These are phyloP conservation scores for Coptodon rendalli DNA, from an alignment of 2,113 vertebrate genomes.

Conservation along the genomic window DNA sequence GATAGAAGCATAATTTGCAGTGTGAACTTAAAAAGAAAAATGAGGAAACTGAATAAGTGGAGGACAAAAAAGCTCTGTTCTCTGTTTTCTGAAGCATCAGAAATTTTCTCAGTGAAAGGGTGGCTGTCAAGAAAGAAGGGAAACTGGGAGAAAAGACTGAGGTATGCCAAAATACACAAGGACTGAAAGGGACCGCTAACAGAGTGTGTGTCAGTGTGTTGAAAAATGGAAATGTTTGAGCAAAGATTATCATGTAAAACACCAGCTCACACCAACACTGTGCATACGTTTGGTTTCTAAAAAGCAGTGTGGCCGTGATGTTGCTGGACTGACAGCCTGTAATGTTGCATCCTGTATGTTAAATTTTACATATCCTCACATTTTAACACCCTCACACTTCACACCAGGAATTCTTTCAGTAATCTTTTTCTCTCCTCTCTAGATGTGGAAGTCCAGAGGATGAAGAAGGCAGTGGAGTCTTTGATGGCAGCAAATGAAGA, in stretches of 20 bases:
- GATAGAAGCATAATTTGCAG: not conserved
- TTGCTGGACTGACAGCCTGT: not conserved
- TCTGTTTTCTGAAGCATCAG: not conserved
- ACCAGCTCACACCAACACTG: not conserved
- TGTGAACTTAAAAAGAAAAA: not conserved
- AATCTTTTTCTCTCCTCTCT: not conserved
- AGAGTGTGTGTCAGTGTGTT: not conserved
- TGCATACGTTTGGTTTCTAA: not conserved
- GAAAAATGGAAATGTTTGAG: constrained; percentile 21
- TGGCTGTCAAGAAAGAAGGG: not conserved
- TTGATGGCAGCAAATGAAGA: constrained; percentile 89
- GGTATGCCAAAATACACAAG: not conserved
- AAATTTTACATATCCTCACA: not conserved
- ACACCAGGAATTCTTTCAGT: not conserved
- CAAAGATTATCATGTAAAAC: not conserved
- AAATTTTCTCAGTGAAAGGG: not conserved
- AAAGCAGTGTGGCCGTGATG: not conserved
- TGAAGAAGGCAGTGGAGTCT: constrained; percentile 94
- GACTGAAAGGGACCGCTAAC: not conserved
- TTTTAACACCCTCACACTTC: not conserved
- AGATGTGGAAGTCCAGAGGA: constrained; percentile 96
- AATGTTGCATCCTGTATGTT: not conserved
- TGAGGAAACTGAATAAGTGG: not conserved
- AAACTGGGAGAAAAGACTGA: not conserved
- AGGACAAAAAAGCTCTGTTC: not conserved